Conservation (phyloP, 2,888 invertebrate species). For the Allophyes oxyacanthae region DNA sequence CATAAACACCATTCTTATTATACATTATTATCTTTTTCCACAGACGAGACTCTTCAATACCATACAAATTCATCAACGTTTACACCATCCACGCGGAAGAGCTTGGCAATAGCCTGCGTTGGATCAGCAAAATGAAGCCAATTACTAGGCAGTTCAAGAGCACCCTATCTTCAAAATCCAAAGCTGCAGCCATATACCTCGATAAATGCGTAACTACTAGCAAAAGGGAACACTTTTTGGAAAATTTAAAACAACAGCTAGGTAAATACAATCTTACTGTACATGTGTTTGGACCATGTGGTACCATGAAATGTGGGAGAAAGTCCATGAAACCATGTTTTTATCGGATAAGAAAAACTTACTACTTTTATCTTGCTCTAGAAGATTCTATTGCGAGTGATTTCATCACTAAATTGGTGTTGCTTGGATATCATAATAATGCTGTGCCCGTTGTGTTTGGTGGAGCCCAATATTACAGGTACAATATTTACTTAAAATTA, state of each 20-base stretch:
- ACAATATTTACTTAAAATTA: no score
- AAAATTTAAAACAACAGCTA: constrained; percentile 81
- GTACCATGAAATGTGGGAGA: constrained; percentile 69
- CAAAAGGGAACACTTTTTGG: constrained; percentile 69
- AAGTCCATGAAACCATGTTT: constrained; percentile 72
- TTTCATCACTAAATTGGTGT: constrained; percentile 82
- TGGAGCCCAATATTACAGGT: constrained; percentile 88
- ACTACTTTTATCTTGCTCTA: constrained; percentile 92
- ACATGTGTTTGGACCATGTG: constrained; percentile 89
- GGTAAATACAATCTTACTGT: constrained; percentile 73
- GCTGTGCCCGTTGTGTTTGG: constrained; percentile 92
- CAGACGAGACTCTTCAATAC: constrained; percentile 72
- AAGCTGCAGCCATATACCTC: constrained; percentile 75
- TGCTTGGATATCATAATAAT: constrained; percentile 87
- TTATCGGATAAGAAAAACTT: constrained; percentile 84
- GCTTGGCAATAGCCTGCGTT: constrained; percentile 62
- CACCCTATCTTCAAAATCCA: constrained; percentile 67
- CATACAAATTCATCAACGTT: constrained; percentile 68
- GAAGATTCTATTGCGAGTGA: constrained; percentile 92
- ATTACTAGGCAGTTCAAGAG: constrained; percentile 55
- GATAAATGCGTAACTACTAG: constrained; percentile 74
- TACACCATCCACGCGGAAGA: constrained; percentile 64
- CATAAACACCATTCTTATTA: no score
- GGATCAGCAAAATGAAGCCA: constrained; percentile 64
- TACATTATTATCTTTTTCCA: constrained; percentile 1